Conservation (phyloP, 2,888 invertebrate genomes). For the Eubasilissa splendida region DNA sequence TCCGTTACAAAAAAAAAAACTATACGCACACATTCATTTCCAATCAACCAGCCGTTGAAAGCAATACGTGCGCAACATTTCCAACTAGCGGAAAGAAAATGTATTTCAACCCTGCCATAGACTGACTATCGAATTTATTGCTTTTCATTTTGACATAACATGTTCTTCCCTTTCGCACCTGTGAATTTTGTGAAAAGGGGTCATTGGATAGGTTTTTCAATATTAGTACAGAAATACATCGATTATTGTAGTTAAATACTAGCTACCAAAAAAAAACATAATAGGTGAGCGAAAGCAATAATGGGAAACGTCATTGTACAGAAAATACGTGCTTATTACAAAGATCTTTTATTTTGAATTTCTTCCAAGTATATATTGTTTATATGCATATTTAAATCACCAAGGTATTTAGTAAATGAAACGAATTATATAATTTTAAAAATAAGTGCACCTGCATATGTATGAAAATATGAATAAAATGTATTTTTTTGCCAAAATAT, state of each 20-base stretch:
- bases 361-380: no score
- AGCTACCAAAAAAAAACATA: no score
- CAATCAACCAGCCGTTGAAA: constrained; percentile 38
- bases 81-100: constrained; percentile 31
- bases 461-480: no score
- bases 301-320: no score
- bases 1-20: not conserved
- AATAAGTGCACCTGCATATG: no score
- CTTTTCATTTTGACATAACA: constrained; percentile 50
- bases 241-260: not conserved
- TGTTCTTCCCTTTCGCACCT: constrained; percentile 46
- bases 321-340: no score
- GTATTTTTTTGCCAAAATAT: no score
- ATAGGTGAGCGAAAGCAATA: no score
- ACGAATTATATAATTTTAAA: no score
- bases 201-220: constrained; percentile 8
- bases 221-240: not conserved
- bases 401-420: no score
- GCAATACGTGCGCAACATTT: constrained; percentile 30
- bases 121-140: constrained; percentile 44
- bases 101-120: constrained; percentile 18
- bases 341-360: no score
- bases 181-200: constrained; percentile 38
- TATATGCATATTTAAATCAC: no score
- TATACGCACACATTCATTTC: constrained; percentile 33